A percentile compares a stretch with the other conserved stretches of the same genome.
Evolutionary conservation across 2,113 vertebrate species (phyloP).

Genomic region (Gavialis gangeticus): DNA sequence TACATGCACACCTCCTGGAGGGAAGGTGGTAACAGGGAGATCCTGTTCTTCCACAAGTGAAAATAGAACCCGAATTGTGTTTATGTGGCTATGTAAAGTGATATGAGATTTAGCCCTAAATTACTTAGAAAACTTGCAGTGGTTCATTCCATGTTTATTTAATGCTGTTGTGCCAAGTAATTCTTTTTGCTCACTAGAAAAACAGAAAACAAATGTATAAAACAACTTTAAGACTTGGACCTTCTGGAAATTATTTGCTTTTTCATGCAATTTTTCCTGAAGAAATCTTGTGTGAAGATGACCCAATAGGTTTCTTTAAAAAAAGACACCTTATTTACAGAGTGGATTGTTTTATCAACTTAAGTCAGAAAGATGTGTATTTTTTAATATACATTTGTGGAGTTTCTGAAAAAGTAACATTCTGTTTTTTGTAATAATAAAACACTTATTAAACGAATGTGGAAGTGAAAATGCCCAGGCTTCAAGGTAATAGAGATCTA

Average conservation of each 20-base stretch:
- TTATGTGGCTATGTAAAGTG: too few relatives aligned
- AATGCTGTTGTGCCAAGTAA: neutral
- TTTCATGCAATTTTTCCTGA: neutral
- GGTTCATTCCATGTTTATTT: neutral
- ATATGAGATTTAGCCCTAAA: too few relatives aligned
- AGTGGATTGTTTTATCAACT: neutral
- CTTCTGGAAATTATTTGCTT: neutral
- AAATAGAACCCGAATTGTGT: too few relatives aligned
- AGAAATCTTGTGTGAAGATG: neutral
- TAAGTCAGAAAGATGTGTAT: neutral
- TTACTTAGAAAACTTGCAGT: neutral
- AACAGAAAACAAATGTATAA: neutral
- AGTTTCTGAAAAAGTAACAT: neutral
- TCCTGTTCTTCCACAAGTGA: too few relatives aligned
- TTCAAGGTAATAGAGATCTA: fast-evolving
- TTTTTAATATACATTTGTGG: neutral
- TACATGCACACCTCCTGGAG: too few relatives aligned
- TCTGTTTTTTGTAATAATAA: neutral
- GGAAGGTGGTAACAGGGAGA: too few relatives aligned
- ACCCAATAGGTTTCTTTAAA: neutral
- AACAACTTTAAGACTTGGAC: neutral
- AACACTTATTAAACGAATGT: neutral
- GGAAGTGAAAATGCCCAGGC: neutral
- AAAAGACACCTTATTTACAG: neutral
- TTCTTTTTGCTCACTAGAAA: neutral